Base-by-base conservation (phyloP, 2,888 invertebrate genomes). In the Caenorhabditis auriculariae region DNA sequence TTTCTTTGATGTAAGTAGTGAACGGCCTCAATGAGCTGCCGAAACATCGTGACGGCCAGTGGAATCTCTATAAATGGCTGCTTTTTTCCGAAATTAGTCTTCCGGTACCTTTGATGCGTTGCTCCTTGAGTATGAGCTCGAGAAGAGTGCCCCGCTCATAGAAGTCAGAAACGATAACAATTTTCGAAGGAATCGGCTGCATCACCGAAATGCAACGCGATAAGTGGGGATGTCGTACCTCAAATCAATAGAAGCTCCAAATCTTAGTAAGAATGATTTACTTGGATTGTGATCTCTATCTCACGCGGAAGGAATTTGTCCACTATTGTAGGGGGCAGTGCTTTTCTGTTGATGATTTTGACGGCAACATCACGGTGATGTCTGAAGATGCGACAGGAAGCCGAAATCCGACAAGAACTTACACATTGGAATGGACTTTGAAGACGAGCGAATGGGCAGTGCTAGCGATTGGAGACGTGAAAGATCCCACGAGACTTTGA, bases 221-320 rank as follows among this genome's bases (percentile, higher is more conserved):
- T 23, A 72, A 51, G 39, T 72, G 72, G 12, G 72, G 72, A 55
- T 69, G 72, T 4, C 60, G 23, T 15, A 64, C 60, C 60, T 64
- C 21, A 17, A 56, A 42, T 4, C 12, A 9, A n/a, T 12, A 7
- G 27, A 26, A 9, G 3, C 1, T 19, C 19, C 9, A n/a, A 41
- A 7, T 12, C 17, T 5, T 44, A 7, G 35, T n/a, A 32, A 9
- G n/a, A 32, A n/a, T 32, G 35, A 12, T 32, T 42, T 6, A 67
- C 69, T 42, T 60, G 59, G 43, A 47, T 43, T 4, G 74, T 74
- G 38, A 76, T 62, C 12, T 74, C 67, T 12, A 75, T 54, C 47
- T 76, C 76, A 38, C 74, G 56, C 17, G 72, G 64, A 21, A 76
- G 60, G 44, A 76, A 76, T 39, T 74, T 75, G 23, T 74, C 74